phyloP scores from a whole-genome alignment of 2,797 vertebrate genomes.

The Falco berigora region DNA sequence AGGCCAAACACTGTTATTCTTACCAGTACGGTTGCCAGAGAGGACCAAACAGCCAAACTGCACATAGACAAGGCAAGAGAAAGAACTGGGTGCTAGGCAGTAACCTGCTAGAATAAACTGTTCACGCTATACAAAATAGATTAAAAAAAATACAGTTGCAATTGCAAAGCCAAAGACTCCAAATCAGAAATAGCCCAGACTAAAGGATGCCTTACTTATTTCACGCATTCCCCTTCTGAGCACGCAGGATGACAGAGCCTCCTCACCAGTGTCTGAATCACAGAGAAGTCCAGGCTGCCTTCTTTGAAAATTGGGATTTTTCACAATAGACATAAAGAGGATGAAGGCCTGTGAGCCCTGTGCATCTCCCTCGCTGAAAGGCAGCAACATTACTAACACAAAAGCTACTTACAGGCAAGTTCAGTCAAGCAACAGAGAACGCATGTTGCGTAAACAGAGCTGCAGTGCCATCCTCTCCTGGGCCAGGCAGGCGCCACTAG shows the following conservation, averaged over 20 bases:
- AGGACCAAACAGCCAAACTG: background rate
- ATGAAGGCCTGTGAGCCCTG: accelerated
- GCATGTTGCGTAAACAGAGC: background rate
- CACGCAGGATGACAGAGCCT: background rate
- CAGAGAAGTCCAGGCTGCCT: background rate
- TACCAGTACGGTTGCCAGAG: background rate
- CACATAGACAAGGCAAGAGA: background rate
- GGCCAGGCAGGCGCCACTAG: background rate
- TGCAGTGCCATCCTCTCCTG: background rate
- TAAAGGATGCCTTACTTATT: background rate
- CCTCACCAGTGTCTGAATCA: background rate
- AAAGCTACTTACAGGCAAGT: background rate
- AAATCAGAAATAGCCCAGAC: background rate
- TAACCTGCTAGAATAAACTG: background rate
- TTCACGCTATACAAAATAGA: background rate
- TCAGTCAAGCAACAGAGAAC: background rate
- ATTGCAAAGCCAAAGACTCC: background rate
- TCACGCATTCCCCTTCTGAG: background rate
- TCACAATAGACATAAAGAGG: background rate
- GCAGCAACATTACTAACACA: background rate
- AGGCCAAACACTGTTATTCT: background rate
- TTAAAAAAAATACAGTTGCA: background rate
- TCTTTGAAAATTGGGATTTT: background rate
- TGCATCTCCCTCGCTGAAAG: background rate
- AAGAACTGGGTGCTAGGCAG: background rate